Evolutionary conservation across 2,888 invertebrate species (phyloP).

Genomic region (Cataglyphis albicans): DNA sequence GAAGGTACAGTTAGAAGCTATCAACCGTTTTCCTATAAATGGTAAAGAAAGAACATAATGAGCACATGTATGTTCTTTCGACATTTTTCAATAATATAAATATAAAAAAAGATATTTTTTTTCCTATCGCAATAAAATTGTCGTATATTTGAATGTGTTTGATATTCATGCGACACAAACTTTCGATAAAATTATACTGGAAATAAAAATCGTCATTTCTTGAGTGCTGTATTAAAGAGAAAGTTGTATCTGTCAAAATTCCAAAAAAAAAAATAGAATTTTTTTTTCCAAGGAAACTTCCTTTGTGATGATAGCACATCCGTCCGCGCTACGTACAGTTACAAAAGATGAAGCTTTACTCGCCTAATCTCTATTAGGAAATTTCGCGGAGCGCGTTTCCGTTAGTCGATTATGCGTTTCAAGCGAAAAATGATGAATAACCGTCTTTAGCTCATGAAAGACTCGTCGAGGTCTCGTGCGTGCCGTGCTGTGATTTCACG

Average conservation of each 20-base stretch:
- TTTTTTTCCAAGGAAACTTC: neutral
- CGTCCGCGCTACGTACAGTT: neutral
- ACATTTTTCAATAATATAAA: neutral
- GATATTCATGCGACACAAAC: neutral
- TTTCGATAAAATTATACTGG: neutral
- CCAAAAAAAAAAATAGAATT: neutral
- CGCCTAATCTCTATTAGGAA: slow-evolving; percentile 32
- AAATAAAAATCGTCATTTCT: neutral
- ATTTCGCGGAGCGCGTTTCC: slow-evolving; percentile 42
- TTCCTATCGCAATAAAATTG: neutral
- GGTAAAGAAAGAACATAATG: neutral
- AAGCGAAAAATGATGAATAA: slow-evolving; percentile 46
- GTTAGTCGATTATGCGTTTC: slow-evolving; percentile 44
- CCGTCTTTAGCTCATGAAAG: slow-evolving; percentile 25
- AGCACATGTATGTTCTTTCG: neutral
- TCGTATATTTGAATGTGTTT: neutral
- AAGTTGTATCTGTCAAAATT: neutral
- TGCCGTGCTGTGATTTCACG: slow-evolving; percentile 20
- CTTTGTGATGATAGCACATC: neutral
- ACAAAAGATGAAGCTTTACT: neutral
- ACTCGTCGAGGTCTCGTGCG: neutral
- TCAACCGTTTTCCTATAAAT: slow-evolving; percentile 23
- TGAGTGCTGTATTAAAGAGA: neutral
- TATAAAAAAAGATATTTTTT: neutral
- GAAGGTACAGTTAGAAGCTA: slow-evolving; percentile 38